Evolutionary conservation across 2,113 vertebrate genomes (phyloP).

Genomic region (Oncorhynchus nerka): DNA sequence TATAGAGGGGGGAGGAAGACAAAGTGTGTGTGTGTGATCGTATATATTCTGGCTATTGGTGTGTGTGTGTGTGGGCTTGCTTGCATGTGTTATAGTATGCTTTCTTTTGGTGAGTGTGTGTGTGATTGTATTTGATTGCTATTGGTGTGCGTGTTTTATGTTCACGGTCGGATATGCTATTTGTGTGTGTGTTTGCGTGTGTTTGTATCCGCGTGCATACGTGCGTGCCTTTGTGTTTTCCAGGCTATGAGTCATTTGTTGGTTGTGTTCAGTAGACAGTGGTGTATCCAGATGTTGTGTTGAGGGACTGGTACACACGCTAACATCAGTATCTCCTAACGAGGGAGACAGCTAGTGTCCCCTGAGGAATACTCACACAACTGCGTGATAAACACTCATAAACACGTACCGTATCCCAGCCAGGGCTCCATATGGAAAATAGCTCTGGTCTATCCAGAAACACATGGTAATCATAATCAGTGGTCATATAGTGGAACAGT

Average conservation of each 20-base stretch:
- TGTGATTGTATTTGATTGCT: neutral
- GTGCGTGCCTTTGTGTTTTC: conserved; percentile 9
- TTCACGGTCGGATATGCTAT: neutral
- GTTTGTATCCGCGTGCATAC: conserved; percentile 8
- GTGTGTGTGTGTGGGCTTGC: conserved; percentile 1
- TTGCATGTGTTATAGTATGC: neutral
- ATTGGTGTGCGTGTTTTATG: neutral
- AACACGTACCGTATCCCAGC: neutral
- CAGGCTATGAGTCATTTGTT: conserved; percentile 40
- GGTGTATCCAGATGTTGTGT: conserved; percentile 56
- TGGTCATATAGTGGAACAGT: too few relatives aligned
- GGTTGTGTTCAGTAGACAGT: conserved; percentile 52
- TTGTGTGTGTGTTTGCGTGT: conserved; percentile 13
- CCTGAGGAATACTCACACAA: neutral
- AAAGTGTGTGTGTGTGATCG: conserved; percentile 6
- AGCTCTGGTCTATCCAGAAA: too few relatives aligned
- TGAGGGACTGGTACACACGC: conserved; percentile 15
- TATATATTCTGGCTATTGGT: neutral
- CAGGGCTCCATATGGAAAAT: too few relatives aligned
- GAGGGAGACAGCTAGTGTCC: neutral
- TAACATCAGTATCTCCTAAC: neutral
- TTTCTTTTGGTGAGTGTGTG: neutral
- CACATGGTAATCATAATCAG: too few relatives aligned
- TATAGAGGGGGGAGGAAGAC: conserved; percentile 24
- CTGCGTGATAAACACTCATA: conserved; percentile 10